Evolutionary conservation across 2,113 vertebrate species (phyloP), one percentile per base, ranked within the genome.

Genomic region (Hystrix cristata): DNA sequence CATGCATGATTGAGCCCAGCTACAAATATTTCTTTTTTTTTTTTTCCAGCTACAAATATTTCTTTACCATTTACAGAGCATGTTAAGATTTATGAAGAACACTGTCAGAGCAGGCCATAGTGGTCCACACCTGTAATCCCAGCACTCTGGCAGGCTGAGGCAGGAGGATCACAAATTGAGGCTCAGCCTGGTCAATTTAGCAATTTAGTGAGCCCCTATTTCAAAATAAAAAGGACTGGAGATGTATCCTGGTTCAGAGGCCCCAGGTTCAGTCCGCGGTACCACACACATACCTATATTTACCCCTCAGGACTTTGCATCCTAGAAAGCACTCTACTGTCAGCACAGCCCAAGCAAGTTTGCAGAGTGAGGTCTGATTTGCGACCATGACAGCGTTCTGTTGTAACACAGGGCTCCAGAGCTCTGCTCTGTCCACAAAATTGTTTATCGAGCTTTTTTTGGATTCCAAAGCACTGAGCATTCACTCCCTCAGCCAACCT

Each of bases 401-500:
- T 9, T 5, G 34, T 27, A 1, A 10, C n/a, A 38, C 53, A 7
- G 48, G 12, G 11, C 34, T 46, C n/a, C 34, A 2, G 23, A 74
- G 62, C 38, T 65, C 38, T 5, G 60, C 23, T 0, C 21, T 43
- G 48, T 23, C 23, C 83, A 55, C 65, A 8, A 3, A 83, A n/a
- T 46, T 88, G 71, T 81, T 59, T 78, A 18, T 27, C 7, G 15
- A 55, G 29, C 34, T 87, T 79, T 87, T 69, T 67, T 76, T 34
- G 12, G 74, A 90, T 95, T 78, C 82, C 23, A 83, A 74, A 94
- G 23, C 62, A 34, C 7, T 46, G 76, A 87, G 21, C 34, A 14
- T 60, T 80, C 78, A 51, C 38, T 71, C 53, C 53, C 87, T 95
- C 60, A 65, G 16, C 72, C 59, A 43, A 83, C 38, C 53, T 43